A percentile compares a stretch with the other conserved stretches of the same genome.
These are phyloP conservation scores for Lepidurus packardi DNA, from an alignment of 1,140 invertebrate species.

Conservation along the genomic window DNA sequence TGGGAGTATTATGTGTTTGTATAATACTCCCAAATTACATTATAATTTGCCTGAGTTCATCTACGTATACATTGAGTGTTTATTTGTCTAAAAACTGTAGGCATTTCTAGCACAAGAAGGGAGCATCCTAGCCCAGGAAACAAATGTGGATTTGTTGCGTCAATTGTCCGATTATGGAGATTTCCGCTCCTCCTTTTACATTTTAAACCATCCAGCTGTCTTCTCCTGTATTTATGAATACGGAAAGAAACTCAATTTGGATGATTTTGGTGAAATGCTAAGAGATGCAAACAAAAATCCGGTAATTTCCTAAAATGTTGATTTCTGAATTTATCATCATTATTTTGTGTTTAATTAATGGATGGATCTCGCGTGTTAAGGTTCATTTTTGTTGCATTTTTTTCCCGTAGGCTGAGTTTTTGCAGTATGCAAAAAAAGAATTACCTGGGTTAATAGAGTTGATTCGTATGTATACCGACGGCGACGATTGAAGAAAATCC, in stretches of 20 bases:
- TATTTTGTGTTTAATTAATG: not conserved
- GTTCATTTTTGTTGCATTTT: not conserved
- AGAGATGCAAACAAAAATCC: not conserved
- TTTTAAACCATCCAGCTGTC: not conserved
- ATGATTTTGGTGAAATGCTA: not conserved
- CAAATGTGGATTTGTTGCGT: not conserved
- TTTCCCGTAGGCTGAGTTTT: no score
- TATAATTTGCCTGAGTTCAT: not conserved
- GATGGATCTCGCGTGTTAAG: not conserved
- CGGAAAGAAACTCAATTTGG: not conserved
- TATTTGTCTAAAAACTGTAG: not conserved
- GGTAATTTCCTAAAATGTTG: not conserved
- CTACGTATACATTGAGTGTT: not conserved
- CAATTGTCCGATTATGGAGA: not conserved
- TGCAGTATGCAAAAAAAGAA: no score
- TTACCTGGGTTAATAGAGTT: no score
- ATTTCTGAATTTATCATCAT: not conserved
- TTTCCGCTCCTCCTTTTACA: not conserved
- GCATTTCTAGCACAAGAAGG: not conserved
- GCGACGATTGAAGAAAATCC: no score
- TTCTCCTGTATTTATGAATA: slow-evolving; percentile 7
- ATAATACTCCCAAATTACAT: no score
- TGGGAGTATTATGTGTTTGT: no score
- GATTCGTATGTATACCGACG: no score
- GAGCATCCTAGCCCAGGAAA: not conserved